phyloP scores from a whole-genome alignment of 2,888 invertebrate genomes.

The Amiota minor region DNA sequence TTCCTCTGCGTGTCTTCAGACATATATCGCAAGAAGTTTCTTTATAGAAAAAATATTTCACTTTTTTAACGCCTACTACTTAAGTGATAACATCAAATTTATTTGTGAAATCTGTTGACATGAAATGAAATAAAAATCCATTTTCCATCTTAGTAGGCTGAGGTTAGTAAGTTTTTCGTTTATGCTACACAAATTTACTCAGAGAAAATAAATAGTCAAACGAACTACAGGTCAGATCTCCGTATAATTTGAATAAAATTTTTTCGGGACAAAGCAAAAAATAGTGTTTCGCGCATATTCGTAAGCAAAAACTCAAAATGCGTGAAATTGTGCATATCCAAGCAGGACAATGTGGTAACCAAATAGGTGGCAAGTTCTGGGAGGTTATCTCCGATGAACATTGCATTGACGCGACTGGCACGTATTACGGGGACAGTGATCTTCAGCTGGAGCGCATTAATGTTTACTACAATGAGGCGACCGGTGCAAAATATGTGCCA shows the following conservation, averaged over 20 bases:
- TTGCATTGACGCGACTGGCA: constrained; percentile 93
- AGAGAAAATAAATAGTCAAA: background rate
- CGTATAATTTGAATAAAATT: background rate
- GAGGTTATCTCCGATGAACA: constrained; percentile 97
- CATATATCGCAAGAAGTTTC: no score
- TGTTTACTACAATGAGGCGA: constrained; percentile 96
- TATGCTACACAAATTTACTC: background rate
- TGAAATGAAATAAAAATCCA: background rate
- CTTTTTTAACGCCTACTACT: no score
- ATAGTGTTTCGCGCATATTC: background rate
- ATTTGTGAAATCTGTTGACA: no score
- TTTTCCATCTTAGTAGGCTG: background rate
- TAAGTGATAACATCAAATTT: no score
- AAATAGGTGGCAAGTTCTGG: constrained; percentile 98
- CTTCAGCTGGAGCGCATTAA: constrained; percentile 95
- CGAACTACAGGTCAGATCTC: no score
- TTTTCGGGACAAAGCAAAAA: background rate
- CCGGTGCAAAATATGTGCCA: constrained; percentile 94
- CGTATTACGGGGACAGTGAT: constrained; percentile 92
- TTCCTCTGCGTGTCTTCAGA: no score
- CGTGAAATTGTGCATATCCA: constrained; percentile 97
- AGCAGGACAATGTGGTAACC: constrained; percentile 96
- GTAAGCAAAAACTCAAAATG: constrained; percentile 77
- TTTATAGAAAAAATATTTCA: no score
- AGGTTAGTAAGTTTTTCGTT: background rate